A percentile compares a stretch with the other conserved stretches of the same genome.
Evolutionary conservation across 2,797 vertebrate genomes (phyloP).

Genomic region (Scolopax bukidnonensis): DNA sequence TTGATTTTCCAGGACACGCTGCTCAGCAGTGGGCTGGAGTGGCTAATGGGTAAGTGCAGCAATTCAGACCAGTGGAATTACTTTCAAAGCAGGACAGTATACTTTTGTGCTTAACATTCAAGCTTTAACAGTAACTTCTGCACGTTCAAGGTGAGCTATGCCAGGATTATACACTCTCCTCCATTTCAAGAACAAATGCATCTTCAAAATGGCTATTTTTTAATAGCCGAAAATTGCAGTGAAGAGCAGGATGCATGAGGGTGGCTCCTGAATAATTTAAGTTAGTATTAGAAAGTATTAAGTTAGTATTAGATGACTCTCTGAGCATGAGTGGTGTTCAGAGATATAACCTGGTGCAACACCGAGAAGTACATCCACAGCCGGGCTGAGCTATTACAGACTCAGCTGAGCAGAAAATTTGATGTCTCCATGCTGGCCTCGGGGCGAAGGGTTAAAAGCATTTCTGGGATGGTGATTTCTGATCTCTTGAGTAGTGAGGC

Average conservation of each 20-base stretch:
- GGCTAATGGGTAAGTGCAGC: background rate
- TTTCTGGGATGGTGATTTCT: background rate
- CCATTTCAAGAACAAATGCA: background rate
- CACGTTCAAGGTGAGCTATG: background rate
- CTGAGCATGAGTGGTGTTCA: background rate
- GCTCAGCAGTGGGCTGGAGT: background rate
- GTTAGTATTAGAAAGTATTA: background rate
- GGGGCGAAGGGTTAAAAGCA: background rate
- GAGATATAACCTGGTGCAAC: background rate
- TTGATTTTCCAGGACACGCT: background rate
- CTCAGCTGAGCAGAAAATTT: background rate
- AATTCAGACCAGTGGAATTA: background rate
- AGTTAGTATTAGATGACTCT: background rate
- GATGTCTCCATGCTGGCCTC: rapidly evolving
- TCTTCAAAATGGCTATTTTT: background rate
- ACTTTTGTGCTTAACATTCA: background rate
- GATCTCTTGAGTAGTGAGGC: background rate
- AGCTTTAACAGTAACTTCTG: background rate
- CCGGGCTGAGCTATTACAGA: background rate
- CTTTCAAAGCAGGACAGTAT: background rate
- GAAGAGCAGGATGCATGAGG: background rate
- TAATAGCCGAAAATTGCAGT: background rate
- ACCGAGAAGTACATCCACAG: background rate
- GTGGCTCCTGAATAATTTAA: background rate
- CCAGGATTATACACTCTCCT: background rate